Evolutionary conservation across 2,888 invertebrate genomes (phyloP).

Genomic region (Pomacea canaliculata): DNA sequence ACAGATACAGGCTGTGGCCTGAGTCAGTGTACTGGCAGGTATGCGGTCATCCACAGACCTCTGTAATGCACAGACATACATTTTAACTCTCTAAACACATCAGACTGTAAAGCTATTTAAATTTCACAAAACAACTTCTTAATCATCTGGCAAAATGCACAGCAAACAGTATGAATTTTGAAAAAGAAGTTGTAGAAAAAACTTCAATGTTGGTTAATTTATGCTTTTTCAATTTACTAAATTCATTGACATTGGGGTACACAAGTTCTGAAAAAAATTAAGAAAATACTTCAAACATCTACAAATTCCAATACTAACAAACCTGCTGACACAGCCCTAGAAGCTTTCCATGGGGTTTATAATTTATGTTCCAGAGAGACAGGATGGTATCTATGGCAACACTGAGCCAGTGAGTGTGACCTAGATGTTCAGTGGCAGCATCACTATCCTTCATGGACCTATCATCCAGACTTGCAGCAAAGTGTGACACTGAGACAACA

Average conservation of each 20-base stretch:
- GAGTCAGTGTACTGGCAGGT: slow-evolving; percentile 54
- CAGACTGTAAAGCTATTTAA: not conserved
- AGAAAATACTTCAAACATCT: too few relatives aligned
- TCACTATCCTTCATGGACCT: slow-evolving; percentile 40
- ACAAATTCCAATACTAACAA: not conserved
- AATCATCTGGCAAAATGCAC: too few relatives aligned
- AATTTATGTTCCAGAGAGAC: slow-evolving; percentile 56
- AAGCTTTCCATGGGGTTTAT: slow-evolving; percentile 51
- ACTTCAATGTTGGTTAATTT: too few relatives aligned
- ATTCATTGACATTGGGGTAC: too few relatives aligned
- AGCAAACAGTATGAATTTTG: too few relatives aligned
- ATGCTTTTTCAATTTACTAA: too few relatives aligned
- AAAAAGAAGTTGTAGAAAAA: too few relatives aligned
- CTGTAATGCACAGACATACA: slow-evolving; percentile 32
- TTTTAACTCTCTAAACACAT: not conserved
- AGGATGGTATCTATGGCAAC: slow-evolving; percentile 58
- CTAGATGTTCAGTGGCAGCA: slow-evolving; percentile 49
- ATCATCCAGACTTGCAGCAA: slow-evolving; percentile 43
- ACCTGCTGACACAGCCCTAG: slow-evolving; percentile 64
- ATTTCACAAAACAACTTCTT: too few relatives aligned
- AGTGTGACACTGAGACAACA: slow-evolving; percentile 44
- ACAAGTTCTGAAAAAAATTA: too few relatives aligned
- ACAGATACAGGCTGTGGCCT: slow-evolving; percentile 52
- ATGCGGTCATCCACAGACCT: slow-evolving; percentile 47
- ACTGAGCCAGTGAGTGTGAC: slow-evolving; percentile 60